Evolutionary conservation across 2,888 invertebrate species (phyloP), one percentile per base, ranked within the genome.

Genomic region (Tetanocera ferruginea): DNA sequence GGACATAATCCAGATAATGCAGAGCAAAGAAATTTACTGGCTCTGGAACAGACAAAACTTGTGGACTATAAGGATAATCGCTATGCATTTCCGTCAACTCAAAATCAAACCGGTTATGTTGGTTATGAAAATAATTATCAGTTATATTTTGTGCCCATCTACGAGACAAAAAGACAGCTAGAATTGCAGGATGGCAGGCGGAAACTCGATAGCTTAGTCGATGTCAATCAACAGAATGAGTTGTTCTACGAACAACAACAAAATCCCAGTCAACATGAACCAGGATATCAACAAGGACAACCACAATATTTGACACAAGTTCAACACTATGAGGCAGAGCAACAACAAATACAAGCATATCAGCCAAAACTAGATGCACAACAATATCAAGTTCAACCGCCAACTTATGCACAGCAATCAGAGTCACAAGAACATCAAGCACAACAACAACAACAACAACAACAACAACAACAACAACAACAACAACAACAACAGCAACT

Each of bases 381-480:
- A 66, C 64, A 23, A 49, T 64, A 76, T 43, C 23, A 19, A 23
- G 5, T n/a, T 23, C 76, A 70, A 23, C 73, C 66, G 19, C 69
- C n/a, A 25, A 14, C 14, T 43, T 43, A 43, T 43, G 2, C 43
- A 43, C 25, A 76, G 57, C 66, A 37, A 17, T n/a, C 67, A 3
- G 31, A 75, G 31, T 19, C 19, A 11, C 62, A 64, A 8, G 28
- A 52, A 23, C 28, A 8, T 5, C 60, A 72, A 37, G 25, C 9
- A 60, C 60, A 72, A n/a, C 60, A 31, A 43, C 3, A 25, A 3
- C 31, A 52, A 8, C 78, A 74, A 2, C 69, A 62, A 8, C 49
- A 69, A 5, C 70, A 75, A 37, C 78, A 57, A 23, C 31, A 49
- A 60, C 57, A 17, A 34, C 74, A 69, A 60, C n/a, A 62, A 8